Percentiles rank a stretch among this genome's conserved stretches.
phyloP scores from a whole-genome alignment of 1,140 invertebrate genomes.

The Drosophila arawakana region DNA sequence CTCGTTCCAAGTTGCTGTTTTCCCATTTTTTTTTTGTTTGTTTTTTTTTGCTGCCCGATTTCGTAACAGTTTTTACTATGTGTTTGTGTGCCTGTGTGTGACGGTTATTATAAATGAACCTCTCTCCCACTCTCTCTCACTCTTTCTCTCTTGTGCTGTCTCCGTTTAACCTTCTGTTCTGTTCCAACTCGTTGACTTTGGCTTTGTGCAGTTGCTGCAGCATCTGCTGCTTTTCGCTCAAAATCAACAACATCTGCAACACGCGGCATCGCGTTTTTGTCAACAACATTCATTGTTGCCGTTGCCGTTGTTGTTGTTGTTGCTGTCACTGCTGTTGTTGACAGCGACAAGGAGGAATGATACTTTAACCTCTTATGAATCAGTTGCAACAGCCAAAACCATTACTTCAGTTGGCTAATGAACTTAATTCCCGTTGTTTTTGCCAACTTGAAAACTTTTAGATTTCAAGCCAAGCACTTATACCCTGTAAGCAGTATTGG shows the following conservation, averaged over 20 bases:
- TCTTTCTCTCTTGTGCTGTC: background rate
- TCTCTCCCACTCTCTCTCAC: background rate
- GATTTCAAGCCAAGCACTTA: background rate
- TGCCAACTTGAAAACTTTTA: background rate
- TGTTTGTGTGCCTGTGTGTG: background rate
- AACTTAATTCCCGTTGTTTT: background rate
- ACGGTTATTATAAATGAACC: conserved; percentile 18
- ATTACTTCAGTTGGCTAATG: conserved; percentile 3
- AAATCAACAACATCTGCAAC: conserved; percentile 52
- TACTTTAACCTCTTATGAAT: conserved; percentile 21
- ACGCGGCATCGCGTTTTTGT: conserved; percentile 31
- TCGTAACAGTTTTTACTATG: conserved; percentile 43
- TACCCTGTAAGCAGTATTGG: background rate
- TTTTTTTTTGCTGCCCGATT: conserved; percentile 19
- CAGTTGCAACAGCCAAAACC: conserved; percentile 5
- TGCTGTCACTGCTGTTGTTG: conserved; percentile 9
- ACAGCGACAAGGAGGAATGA: conserved; percentile 18
- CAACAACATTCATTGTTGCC: conserved; percentile 33
- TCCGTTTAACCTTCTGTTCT: background rate
- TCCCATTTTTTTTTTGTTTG: conserved; percentile 10
- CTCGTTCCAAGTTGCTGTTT: conserved; percentile 40
- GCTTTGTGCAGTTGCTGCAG: conserved; percentile 12
- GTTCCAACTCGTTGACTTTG: background rate
- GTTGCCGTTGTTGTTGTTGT: background rate
- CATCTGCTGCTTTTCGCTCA: conserved; percentile 34